Evolutionary conservation across 2,113 vertebrate species (phyloP), one percentile per base, ranked within the genome.

Genomic region (Pachyramphus minor): DNA sequence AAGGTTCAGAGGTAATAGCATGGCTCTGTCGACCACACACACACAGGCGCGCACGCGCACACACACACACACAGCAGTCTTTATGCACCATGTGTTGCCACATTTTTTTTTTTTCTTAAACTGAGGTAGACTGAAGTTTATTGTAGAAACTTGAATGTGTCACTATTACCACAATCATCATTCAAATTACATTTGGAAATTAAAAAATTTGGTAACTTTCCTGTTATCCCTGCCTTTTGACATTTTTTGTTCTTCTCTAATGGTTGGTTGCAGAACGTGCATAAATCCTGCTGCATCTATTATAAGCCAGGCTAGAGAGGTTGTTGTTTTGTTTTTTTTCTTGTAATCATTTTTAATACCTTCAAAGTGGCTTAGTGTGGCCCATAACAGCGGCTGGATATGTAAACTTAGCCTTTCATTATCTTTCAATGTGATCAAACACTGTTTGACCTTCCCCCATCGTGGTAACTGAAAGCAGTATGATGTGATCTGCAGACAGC

Each of bases 81-180:
- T 97, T 98, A 98, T 98, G 98, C 98, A 97, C 97, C 87, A 96
- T 95, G 97, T 98, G 98, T 98, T 97, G 97, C 98, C 98, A 97
- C 97, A 98, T 95, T 92, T 96, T 98, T 98, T 96, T 94, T 95
- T 98, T 98, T 98, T 87, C 90, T 98, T 98, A 98, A 98, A 98
- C 98, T 99, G 98, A 99, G 98, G 98, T 99, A 99, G 98, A 98
- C 98, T 97, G 98, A 98, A 98, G 93, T 98, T 98, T 98, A 98
- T 97, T 98, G 98, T 98, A 98, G 98, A 99, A 99, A 98, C 98
- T 98, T 98, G 98, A 98, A 98, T 98, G 98, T 98, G 98, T 98
- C 97, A 95, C 97, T 95, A 98, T 98, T 98, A 99, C 98, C 99
- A 99, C 98, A 98, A 98, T 98, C 98, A 98, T 97, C 97, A 97